Evolutionary conservation across 1,140 invertebrate genomes (phyloP), one percentile per base, ranked within the genome.

Genomic region (Listronotus bonariensis): DNA sequence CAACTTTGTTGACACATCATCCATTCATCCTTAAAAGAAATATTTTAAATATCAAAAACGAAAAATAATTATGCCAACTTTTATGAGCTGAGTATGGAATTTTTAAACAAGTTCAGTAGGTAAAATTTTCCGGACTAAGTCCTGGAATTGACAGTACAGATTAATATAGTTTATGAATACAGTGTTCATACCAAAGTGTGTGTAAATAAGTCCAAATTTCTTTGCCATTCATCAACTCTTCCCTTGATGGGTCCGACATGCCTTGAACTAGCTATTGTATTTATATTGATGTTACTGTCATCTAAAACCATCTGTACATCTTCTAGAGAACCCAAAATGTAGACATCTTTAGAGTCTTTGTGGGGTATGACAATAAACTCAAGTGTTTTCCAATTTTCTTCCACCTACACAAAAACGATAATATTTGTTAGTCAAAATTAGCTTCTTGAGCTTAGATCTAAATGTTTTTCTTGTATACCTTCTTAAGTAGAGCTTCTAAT

Each of bases 201-300:
- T 3, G 84, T 80, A 75, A 95, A 93, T 0, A 92, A 72, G 38
- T 93, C 89, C 65, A 95, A 75, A 20, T 88, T 83, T 40, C 80
- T 83, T 1, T 81, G 78, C 93, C 92, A 95, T 53, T 94, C 90
- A 34, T 93, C 89, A 0, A 95, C 91, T 48, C 87, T 80, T 7
- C 83, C 74, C 75, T 90, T 92, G 48, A 96, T 93, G 0, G 91
- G 91, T 0, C 88, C 91, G 40, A 92, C 89, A 77, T 93, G 87
- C 31, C 89, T 82, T 0, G 92, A 94, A 70, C 90, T 92, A 0
- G 89, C 84, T 45, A 96, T 93, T 0, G 92, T 95, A 66, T 87
- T 88, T 8, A 95, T 85, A 73, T 91, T 90, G 18, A 95, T 93
- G 74, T 89, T 92, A 66, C 89, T 91, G 72, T 95, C 93, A 74